Evolutionary conservation across 2,888 invertebrate genomes (phyloP).

Genomic region (Acanthosepion esculentum): DNA sequence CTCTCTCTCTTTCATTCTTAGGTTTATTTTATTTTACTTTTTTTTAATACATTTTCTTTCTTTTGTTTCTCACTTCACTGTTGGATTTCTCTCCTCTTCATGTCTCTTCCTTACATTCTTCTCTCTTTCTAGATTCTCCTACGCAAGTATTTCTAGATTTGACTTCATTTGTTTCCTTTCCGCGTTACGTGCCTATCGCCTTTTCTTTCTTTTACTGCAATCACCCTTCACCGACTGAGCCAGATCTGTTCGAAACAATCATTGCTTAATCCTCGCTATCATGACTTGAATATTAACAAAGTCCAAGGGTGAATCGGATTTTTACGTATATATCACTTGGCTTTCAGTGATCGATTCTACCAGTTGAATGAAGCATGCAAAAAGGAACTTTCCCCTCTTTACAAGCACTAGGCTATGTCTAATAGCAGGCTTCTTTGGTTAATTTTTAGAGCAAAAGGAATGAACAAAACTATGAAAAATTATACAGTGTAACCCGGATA

Average conservation of each 20-base stretch:
- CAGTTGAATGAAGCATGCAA: no score
- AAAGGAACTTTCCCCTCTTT: no score
- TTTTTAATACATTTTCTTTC: neutral
- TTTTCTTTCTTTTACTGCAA: neutral
- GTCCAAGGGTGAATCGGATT: neutral
- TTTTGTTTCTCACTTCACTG: neutral
- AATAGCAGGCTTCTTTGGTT: no score
- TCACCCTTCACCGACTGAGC: no score
- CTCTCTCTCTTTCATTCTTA: neutral
- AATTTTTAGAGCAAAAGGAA: no score
- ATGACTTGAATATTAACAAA: neutral
- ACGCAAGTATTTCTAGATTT: no score
- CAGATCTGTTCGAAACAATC: neutral
- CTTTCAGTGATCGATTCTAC: no score
- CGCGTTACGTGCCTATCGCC: neutral
- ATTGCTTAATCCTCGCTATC: neutral
- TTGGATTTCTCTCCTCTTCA: no score
- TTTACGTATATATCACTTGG: neutral
- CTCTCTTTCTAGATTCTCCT: neutral
- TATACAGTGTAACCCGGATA: no score
- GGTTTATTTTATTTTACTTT: neutral
- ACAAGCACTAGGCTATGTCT: no score
- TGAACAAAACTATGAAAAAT: no score
- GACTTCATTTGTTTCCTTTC: neutral
- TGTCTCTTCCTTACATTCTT: neutral